These are phyloP conservation scores for Willisornis vidua DNA, from an alignment of 2,113 vertebrate species.

Conservation along the genomic window DNA sequence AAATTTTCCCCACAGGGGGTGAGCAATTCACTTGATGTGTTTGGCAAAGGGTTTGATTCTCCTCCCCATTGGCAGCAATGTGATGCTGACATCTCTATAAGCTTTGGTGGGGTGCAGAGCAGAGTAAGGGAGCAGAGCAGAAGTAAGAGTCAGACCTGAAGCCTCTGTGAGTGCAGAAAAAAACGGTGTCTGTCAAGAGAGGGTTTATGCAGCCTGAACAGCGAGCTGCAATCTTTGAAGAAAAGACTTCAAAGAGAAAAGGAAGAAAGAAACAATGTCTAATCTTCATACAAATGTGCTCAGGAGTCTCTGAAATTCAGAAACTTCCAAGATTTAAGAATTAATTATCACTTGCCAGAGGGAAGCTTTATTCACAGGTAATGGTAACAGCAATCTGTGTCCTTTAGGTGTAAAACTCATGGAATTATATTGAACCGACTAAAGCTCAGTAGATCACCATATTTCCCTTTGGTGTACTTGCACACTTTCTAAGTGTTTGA, in stretches of 20 bases:
- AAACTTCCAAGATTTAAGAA: slow-evolving; percentile 74
- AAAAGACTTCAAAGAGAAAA: slow-evolving; percentile 74
- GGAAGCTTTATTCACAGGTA: slow-evolving; percentile 74
- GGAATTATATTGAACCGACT: slow-evolving; percentile 64
- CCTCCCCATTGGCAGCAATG: background rate
- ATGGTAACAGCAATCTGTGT: slow-evolving; percentile 48
- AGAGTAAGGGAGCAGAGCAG: background rate
- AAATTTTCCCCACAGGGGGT: slow-evolving; percentile 25
- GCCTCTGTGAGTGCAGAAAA: slow-evolving; percentile 21
- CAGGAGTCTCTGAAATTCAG: slow-evolving; percentile 66
- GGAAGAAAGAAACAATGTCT: slow-evolving; percentile 75
- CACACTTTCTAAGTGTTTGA: slow-evolving; percentile 41
- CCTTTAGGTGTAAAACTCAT: slow-evolving; percentile 70
- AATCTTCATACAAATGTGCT: slow-evolving; percentile 77
- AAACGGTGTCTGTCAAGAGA: slow-evolving; percentile 42
- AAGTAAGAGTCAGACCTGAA: background rate
- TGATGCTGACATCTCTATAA: background rate
- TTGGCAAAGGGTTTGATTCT: slow-evolving; percentile 14
- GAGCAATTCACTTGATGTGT: background rate
- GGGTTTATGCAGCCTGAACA: slow-evolving; percentile 57
- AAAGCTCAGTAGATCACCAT: slow-evolving; percentile 54
- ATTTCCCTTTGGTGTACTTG: slow-evolving; percentile 43
- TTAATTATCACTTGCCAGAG: slow-evolving; percentile 80
- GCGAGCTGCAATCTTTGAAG: slow-evolving; percentile 68
- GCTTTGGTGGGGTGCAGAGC: background rate